Conservation (phyloP, 2,888 invertebrate species). For the Orchesella flavescens region DNA sequence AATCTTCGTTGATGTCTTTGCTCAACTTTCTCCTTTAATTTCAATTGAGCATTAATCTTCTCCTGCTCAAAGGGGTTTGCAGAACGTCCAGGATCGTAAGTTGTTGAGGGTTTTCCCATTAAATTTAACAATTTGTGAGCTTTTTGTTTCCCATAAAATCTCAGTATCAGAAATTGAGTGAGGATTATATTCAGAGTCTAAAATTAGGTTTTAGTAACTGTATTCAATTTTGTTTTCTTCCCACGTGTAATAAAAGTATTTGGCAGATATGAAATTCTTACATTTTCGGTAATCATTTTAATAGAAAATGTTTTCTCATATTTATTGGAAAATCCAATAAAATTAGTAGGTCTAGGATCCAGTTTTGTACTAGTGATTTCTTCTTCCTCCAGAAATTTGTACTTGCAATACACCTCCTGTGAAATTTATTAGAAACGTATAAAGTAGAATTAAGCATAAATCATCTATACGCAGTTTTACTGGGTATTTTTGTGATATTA, state of each 20-base stretch:
- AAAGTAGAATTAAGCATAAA: too few relatives aligned
- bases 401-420: conserved; percentile 61
- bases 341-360: conserved; percentile 36
- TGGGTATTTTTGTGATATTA: too few relatives aligned
- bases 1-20: conserved; percentile 29
- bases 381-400: conserved; percentile 43
- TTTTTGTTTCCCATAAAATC: conserved; percentile 50
- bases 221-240: too few relatives aligned
- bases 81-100: background rate
- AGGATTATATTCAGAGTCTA: conserved; percentile 38
- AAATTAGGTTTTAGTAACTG: background rate
- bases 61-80: conserved; percentile 32
- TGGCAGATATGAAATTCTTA: conserved; percentile 4
- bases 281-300: conserved; percentile 47
- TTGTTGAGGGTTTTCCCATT: background rate
- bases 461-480: too few relatives aligned
- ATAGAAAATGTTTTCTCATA: conserved; percentile 44
- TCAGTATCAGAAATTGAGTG: conserved; percentile 40
- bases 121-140: conserved; percentile 10
- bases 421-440: conserved; percentile 2
- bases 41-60: conserved; percentile 31
- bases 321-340: conserved; percentile 27
- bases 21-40: conserved; percentile 38
- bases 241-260: too few relatives aligned
- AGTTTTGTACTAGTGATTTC: conserved; percentile 31